Base-by-base conservation (phyloP, 2,888 invertebrate genomes). In the Thymelicus lineola region DNA sequence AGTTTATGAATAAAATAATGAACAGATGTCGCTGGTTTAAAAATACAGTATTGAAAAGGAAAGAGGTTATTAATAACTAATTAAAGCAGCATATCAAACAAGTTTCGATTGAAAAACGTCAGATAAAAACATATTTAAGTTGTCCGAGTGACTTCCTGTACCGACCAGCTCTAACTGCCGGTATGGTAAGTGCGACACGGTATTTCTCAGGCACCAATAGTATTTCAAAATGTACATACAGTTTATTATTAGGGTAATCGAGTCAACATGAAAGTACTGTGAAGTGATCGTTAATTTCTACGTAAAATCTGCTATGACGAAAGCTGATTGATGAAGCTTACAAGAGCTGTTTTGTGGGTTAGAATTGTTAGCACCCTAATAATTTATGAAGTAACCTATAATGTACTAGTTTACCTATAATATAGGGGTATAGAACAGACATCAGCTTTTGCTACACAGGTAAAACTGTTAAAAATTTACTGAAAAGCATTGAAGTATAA, bases 171-270 rank as follows among this genome's bases (percentile, higher is more conserved):
- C 15, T 48, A 15, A 46, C 48, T 62, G 61, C 48, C 61, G 35
- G 61, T 62, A 35, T 48, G 61, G 46, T 46, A 61, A 46, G 14
- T 53, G 14, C 12, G 35, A 14, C 55, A 55, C 55, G 10, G 61
- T 35, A 48, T 55, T 55, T 35, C 55, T 17, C 53, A 53, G 20
- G 12, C 53, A 12, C 53, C 6, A 35, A 55, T 28, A 28, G 1
- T 55, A 55, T 55, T 62, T 48, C 61, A 48, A 45, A 48, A 48
- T 61, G 0, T 46, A 62, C 61, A 55, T 55, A 55, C 55, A 28
- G 35, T 55, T 55, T 55, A 55, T 53, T 53, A 53, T 35, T 55
- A 55, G 14, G 10, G 46, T 61, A 62, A 35, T 62, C 35, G 46
- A 62, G 14, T 62, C 15, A 7, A 48, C 14, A 9, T 48, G 46